Base-by-base conservation (phyloP, 2,888 invertebrate species). In the Oasisia sp. region DNA sequence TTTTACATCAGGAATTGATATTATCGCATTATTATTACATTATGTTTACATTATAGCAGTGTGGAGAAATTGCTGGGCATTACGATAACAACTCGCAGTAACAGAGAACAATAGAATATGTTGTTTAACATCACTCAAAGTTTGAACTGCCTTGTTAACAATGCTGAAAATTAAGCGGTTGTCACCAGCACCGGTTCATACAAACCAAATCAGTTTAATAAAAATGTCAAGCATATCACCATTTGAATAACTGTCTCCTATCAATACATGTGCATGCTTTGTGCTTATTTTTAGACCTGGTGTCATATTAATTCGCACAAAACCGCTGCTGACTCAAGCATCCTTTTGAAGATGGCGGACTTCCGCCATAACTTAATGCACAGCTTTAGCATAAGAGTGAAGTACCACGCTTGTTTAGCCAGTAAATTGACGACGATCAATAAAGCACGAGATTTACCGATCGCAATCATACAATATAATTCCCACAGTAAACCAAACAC, bases 381-480 rank as follows among this genome's bases (percentile, higher is more conserved):
- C 27, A 74, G 74, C 74, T 74, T 74, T 74, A 74, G 27, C 74
- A 74, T 19, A 74, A 74, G 74, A 74, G 27, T 74, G 74, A 74
- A 74, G 74, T 27, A 74, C 19, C 19, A 27, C 2, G 19, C 74
- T 74, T 74, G 74, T 74, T 74, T 74, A 74, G 74, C n/a, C 74
- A 74, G 74, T 27, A 74, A n/a, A 74, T 74, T 74, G 74, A 74
- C 74, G 27, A 74, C 19, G 27, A 74, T 74, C 74, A 74, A 27
- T 74, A 74, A 74, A 74, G 74, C 74, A 74, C 74, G 27, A 74
- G 74, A 74, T 74, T 74, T 74, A 74, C 27, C 74, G 74, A 74
- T 7, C 74, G 27, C 74, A n/a, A 27, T 74, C 74, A 74, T 74
- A 74, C 27, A 74, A 74, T 74, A 74, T 50, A 50, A 50, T 74